phyloP scores from a whole-genome alignment of 2,797 vertebrate species.

The Nyctalus aviator region DNA sequence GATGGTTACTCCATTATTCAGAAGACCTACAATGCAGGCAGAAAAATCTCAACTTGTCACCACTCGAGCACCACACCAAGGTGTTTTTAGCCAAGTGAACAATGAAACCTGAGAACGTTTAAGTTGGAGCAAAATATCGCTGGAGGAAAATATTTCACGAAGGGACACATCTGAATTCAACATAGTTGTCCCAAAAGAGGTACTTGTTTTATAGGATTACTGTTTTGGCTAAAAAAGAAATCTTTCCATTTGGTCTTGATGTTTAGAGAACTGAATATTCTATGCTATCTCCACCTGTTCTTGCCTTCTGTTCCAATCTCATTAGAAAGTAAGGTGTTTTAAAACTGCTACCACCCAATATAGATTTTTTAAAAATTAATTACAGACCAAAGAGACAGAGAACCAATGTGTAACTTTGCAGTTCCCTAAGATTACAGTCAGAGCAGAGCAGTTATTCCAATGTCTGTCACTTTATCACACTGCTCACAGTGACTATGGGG shows the following conservation, averaged over 20 bases:
- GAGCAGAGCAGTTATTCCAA: background rate
- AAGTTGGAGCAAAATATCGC: constrained; percentile 18
- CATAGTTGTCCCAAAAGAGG: background rate
- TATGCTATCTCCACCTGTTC: background rate
- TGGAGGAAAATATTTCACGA: background rate
- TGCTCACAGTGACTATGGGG: background rate
- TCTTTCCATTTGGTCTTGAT: background rate
- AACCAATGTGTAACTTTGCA: background rate
- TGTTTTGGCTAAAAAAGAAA: constrained; percentile 29
- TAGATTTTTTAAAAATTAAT: background rate
- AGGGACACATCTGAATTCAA: constrained; percentile 5
- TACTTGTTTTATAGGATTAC: constrained; percentile 2
- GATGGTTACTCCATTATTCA: background rate
- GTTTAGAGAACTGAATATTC: constrained; percentile 31
- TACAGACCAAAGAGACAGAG: background rate
- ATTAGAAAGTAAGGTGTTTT: constrained; percentile 59
- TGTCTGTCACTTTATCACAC: rapidly evolving
- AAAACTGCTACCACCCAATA: background rate
- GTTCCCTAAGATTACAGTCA: background rate
- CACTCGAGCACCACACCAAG: background rate
- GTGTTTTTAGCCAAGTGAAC: background rate
- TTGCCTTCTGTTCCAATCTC: constrained; percentile 34
- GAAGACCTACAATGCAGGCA: background rate
- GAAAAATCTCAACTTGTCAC: background rate
- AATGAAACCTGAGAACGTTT: background rate